These are phyloP conservation scores for Temnopleurus reevesii DNA, from an alignment of 53 echinoderm and acorn worm species.

Conservation along the genomic window DNA sequence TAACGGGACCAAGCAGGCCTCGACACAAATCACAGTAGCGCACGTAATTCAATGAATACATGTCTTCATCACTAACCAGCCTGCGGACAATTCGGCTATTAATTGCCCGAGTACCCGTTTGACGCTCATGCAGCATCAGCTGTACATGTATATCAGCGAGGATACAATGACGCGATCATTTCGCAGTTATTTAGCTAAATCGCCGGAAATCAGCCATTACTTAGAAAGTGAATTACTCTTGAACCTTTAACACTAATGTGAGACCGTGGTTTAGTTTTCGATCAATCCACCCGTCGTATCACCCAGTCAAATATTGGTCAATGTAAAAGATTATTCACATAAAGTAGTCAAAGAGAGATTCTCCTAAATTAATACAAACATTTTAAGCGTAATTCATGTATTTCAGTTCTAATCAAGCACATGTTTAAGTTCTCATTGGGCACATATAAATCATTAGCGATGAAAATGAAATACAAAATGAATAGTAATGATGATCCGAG, in stretches of 20 bases:
- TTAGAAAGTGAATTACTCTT: neutral
- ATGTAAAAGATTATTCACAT: too few species aligned
- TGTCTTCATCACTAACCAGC: neutral
- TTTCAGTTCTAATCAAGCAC: too few species aligned
- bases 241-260: neutral
- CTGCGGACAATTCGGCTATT: neutral
- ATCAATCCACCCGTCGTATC: too few species aligned
- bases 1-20: too few species aligned
- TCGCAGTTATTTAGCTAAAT: neutral
- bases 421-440: too few species aligned
- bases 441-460: too few species aligned
- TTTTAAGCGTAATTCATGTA: too few species aligned
- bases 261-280: neutral
- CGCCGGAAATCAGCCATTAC: neutral
- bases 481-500: too few species aligned
- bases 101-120: neutral
- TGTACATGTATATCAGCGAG: neutral
- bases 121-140: neutral
- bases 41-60: constrained; percentile 19
- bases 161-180: neutral
- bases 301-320: too few species aligned
- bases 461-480: too few species aligned
- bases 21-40: constrained; percentile 6
- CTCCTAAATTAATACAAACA: too few species aligned
- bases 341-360: too few species aligned